Conservation (phyloP, 2,113 vertebrate species). For the Hemicordylus capensis region DNA sequence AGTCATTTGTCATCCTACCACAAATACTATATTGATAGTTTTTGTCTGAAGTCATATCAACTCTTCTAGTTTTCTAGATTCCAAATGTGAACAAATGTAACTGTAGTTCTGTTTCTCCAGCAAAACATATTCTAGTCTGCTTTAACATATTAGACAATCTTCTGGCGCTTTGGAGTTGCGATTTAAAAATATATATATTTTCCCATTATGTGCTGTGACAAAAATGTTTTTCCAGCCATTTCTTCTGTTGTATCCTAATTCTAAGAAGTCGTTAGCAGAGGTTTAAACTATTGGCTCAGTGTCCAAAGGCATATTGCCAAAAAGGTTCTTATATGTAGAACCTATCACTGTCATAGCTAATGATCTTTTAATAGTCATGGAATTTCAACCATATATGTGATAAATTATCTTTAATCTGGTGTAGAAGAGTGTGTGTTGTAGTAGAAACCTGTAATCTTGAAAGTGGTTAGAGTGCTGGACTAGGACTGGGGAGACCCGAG, state of each 20-base stretch:
- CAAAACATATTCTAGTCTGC: neutral
- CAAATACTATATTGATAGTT: neutral
- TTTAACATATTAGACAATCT: neutral
- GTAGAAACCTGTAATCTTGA: neutral
- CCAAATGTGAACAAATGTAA: neutral
- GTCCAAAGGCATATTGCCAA: no score
- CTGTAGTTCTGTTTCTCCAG: neutral
- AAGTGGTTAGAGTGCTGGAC: no score
- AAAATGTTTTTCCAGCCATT: neutral
- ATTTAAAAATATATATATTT: no score
- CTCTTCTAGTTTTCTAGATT: neutral
- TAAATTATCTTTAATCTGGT: accelerated
- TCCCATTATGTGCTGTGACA: neutral
- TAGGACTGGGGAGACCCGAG: no score
- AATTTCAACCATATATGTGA: accelerated
- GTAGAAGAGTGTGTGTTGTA: neutral
- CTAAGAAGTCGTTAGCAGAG: neutral
- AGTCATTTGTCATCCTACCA: neutral
- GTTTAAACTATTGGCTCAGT: neutral
- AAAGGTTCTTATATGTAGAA: neutral
- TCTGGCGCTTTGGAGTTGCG: neutral
- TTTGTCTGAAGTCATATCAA: neutral
- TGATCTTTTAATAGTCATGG: neutral
- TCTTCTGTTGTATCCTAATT: neutral
- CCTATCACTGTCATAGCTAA: neutral